phyloP scores from a whole-genome alignment of 2,113 vertebrate species.

The Rhynchomys soricoides region DNA sequence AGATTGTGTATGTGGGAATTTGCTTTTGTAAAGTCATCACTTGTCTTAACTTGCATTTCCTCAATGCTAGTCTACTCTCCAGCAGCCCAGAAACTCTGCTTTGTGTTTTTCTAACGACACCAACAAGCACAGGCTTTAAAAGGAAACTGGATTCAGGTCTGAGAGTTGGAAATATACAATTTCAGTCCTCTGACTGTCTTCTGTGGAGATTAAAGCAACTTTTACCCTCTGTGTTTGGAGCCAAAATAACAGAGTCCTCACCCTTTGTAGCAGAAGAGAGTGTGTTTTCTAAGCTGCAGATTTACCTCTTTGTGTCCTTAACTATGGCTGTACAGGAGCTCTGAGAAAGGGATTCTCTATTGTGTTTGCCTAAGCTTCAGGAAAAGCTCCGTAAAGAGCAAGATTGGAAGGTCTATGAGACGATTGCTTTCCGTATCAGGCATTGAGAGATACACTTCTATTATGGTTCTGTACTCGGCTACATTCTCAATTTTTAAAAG shows the following conservation, averaged over 20 bases:
- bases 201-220: constrained; percentile 4
- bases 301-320: constrained; percentile 59
- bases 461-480: constrained; percentile 39
- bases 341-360: neutral
- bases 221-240: neutral
- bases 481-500: constrained; percentile 50
- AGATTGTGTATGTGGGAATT: neutral
- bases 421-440: neutral
- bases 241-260: neutral
- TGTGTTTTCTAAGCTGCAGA: constrained; percentile 36
- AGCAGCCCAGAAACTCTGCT: accelerated
- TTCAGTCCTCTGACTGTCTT: constrained; percentile 23
- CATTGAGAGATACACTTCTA: constrained; percentile 43
- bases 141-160: neutral
- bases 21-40: neutral
- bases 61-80: neutral
- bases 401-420: constrained; percentile 43
- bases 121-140: neutral
- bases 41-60: neutral
- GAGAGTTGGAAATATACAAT: constrained; percentile 1
- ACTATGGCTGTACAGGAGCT: neutral
- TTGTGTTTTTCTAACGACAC: neutral
- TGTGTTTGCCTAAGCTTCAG: constrained; percentile 2
- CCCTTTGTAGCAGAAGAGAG: neutral
- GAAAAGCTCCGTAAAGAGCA: constrained; percentile 34